Base-by-base conservation (phyloP, 2,888 invertebrate genomes). In the Agapostemon virescens region DNA sequence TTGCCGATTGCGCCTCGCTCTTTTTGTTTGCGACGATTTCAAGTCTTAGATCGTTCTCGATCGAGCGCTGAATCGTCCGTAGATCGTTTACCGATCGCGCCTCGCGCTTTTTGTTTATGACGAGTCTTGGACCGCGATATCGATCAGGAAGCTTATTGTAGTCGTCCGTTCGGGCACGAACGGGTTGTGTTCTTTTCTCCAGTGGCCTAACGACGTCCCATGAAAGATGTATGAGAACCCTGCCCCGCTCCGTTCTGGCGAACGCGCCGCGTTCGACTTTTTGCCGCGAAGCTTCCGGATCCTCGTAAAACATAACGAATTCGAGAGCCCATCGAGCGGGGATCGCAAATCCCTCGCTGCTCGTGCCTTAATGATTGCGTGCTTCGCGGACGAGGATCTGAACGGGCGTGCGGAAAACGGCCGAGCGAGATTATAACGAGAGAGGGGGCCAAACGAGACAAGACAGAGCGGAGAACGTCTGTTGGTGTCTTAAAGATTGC, bases 291-390 rank as follows among this genome's bases (percentile, higher is more conserved):
- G 26, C 69, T 38, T 26, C 55, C 17, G 52, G 66, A 70, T 67
- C 40, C 42, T 55, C 58, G 58, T 71, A 17, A 79, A 74, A 74
- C 74, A 26, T 70, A 69, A 68, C 68, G 64, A 80, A 74, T 74
- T 72, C 55, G 69, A 36, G 23, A 26, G 26, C 30, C 40, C 23
- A 13, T 55, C 38, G 38, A 38, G 52, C 30, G 36, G 6, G 20
- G 26, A 40, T 69, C 55, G 38, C 38, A 52, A 67, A 74, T 77
- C 61, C 45, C 68, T 42, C 55, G 40, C 58, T 58, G 33, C 40
- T 68, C 26, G 77, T 79, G 81, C 76, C 81, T 85, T 76, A 85
- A 67, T 58, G 49, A 74, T 63, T 61, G 58, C 38, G 75, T 45
- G 64, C 64, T 70, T 23, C 45, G 45, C 45, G 45, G 9, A 45